A percentile compares a stretch with the other conserved stretches of the same genome.
These are phyloP conservation scores for Ceratitis capitata DNA, from an alignment of 1,140 invertebrate genomes.

Conservation along the genomic window DNA sequence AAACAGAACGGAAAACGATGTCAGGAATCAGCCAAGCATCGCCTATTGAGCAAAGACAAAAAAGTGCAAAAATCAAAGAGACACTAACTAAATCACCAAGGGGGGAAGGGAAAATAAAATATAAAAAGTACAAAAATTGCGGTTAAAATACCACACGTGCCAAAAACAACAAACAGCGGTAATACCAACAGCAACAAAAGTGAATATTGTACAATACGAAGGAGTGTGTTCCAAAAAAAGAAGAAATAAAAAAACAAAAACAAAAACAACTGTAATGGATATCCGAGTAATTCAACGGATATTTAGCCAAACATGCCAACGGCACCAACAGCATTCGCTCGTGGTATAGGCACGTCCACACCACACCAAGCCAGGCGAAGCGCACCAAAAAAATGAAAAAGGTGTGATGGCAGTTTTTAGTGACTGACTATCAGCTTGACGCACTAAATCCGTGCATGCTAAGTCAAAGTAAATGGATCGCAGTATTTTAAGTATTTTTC, in stretches of 20 bases:
- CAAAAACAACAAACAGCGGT: slow-evolving; percentile 23
- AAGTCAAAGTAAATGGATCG: background rate
- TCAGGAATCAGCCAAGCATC: slow-evolving; percentile 34
- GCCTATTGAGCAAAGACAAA: slow-evolving; percentile 35
- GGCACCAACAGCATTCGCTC: background rate
- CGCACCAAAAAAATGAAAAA: too few species aligned
- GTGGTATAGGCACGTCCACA: background rate
- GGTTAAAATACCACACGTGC: slow-evolving; percentile 29
- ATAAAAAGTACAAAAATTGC: background rate
- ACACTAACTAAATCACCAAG: too few species aligned
- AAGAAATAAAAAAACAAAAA: background rate
- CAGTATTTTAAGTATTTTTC: slow-evolving; percentile 32
- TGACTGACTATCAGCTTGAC: slow-evolving; percentile 15
- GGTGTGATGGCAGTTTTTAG: slow-evolving; percentile 28
- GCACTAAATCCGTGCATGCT: slow-evolving; percentile 27
- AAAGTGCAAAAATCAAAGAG: background rate
- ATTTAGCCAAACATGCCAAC: slow-evolving; percentile 18
- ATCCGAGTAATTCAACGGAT: slow-evolving; percentile 32
- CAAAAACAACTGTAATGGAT: background rate
- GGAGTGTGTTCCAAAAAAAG: slow-evolving; percentile 2
- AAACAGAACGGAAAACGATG: slow-evolving; percentile 32
- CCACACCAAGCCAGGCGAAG: too few species aligned
- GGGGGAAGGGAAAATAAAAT: background rate
- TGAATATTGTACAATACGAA: background rate
- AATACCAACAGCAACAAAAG: background rate